Conservation (phyloP, 1,140 invertebrate species). For the Whitmania pigra region DNA sequence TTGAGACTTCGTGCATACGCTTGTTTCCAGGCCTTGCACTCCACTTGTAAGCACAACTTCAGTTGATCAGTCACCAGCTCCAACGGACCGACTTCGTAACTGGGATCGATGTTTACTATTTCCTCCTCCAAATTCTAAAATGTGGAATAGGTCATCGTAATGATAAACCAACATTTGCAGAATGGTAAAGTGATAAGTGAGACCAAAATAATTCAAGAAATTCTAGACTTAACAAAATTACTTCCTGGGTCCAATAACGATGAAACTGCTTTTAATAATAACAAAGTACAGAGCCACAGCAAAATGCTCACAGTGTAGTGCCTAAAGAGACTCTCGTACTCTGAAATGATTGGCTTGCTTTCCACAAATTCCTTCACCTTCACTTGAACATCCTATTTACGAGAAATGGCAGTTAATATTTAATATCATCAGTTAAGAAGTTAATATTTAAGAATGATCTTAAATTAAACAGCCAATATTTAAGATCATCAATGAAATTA, state of each 20-base stretch:
- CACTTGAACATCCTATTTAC: conserved; percentile 51
- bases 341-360: conserved; percentile 55
- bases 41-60: conserved; percentile 68
- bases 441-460: too few species aligned
- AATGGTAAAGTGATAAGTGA: too few species aligned
- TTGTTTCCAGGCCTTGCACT: conserved; percentile 69
- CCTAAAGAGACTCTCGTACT: conserved; percentile 64
- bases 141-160: neutral
- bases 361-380: conserved; percentile 66
- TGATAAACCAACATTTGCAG: neutral
- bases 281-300: too few species aligned
- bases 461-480: too few species aligned
- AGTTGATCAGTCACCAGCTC: conserved; percentile 56
- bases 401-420: too few species aligned
- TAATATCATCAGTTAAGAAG: too few species aligned
- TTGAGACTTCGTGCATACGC: conserved; percentile 79
- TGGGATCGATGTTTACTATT: conserved; percentile 38
- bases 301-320: conserved; percentile 35
- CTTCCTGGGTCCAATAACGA: too few species aligned
- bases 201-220: too few species aligned
- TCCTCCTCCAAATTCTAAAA: conserved; percentile 38
- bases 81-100: conserved; percentile 40
- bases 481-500: neutral
- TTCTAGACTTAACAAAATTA: too few species aligned
- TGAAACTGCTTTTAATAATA: too few species aligned